Evolutionary conservation across 2,113 vertebrate genomes (phyloP), one percentile per base, ranked within the genome.

Genomic region (Melanostigma gelatinosum): DNA sequence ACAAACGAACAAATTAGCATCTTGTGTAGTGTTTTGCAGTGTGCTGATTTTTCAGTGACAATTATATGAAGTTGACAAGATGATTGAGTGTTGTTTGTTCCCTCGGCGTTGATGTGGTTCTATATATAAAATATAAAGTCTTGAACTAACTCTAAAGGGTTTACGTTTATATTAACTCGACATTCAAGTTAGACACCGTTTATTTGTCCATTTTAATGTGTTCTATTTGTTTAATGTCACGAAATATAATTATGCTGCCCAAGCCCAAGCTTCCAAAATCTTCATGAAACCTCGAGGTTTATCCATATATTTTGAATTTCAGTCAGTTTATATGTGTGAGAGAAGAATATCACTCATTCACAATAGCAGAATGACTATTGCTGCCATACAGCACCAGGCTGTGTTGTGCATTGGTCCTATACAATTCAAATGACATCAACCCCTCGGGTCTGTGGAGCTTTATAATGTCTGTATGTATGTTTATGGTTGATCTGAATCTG

Each of bases 41-140:
- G 79, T 62, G 66, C 27, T 77, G 72, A 87, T 83, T 82, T 87
- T 82, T 80, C 74, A 79, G 80, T 73, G 85, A 80, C 73, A 91
- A 86, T 82, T 86, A 87, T 48, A 73, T 42, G 18, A 40, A 62
- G 61, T 9, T 82, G 44, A 76, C 65, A 73, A 85, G 82, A 77
- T 81, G 18, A 83, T 82, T 80, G 32, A 72, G 85, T 84, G 71
- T 75, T 77, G 77, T 69, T 80, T 88, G 76, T 72, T 88, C 72
- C 34, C 65, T 86, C 34, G 66, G 61, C 85, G 58, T 24, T 77
- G 29, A 22, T 52, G 29, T n/a, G 20, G 34, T 22, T 81, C n/a
- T n/a, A n/a, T n/a, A n/a, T n/a, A n/a, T n/a, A n/a, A n/a, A n/a
- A n/a, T n/a, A n/a, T n/a, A n/a, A 75, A 48, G 48, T 27, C 52